Conservation (phyloP, 2,113 vertebrate genomes). For the Acanthisitta chloris region DNA sequence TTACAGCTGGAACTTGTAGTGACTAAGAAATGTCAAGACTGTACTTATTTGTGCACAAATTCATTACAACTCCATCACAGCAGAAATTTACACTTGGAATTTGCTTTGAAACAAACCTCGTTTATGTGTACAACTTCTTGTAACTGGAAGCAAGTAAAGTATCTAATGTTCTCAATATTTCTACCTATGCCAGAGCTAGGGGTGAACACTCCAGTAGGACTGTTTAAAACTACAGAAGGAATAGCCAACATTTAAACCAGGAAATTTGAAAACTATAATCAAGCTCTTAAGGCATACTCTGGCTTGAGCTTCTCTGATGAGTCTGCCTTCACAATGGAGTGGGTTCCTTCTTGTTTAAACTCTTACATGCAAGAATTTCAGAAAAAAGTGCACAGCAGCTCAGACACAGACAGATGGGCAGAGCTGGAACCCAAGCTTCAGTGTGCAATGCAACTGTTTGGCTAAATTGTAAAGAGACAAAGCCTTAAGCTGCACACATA, state of each 20-base stretch:
- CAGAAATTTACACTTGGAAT: background rate
- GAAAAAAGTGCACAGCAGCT: background rate
- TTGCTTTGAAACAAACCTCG: background rate
- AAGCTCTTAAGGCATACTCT: background rate
- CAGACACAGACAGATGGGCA: background rate
- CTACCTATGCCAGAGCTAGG: background rate
- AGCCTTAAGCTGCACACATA: background rate
- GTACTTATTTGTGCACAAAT: background rate
- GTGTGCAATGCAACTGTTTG: background rate
- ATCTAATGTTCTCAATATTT: background rate
- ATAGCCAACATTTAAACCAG: background rate
- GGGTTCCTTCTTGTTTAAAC: background rate
- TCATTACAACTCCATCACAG: background rate
- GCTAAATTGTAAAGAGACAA: background rate
- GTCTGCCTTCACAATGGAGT: background rate
- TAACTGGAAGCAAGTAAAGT: background rate
- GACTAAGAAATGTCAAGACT: background rate
- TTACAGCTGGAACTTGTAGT: background rate
- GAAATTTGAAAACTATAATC: background rate
- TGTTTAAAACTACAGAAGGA: background rate
- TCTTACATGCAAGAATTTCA: background rate
- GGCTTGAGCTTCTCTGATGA: background rate
- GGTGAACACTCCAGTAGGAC: background rate
- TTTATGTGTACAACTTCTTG: background rate
- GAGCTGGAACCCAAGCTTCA: background rate